These are phyloP conservation scores for Leptopilina myrica DNA, from an alignment of 2,888 invertebrate species.

Conservation along the genomic window DNA sequence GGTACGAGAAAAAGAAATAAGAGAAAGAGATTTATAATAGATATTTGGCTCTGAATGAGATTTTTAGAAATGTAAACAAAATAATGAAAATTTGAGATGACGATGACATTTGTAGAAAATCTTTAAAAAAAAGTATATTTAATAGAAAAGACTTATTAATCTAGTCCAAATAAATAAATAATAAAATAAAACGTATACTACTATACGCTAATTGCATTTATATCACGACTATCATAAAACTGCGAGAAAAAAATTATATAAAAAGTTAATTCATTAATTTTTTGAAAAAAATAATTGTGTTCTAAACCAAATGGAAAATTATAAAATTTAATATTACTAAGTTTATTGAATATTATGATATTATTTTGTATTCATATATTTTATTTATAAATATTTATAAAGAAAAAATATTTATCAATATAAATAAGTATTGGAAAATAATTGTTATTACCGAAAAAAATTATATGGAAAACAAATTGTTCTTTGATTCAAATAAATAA, in stretches of 20 bases:
- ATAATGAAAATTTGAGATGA: conserved; percentile 10
- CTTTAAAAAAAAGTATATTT: conserved; percentile 10
- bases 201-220: conserved; percentile 10
- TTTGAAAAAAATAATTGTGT: background rate
- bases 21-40: background rate
- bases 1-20: background rate
- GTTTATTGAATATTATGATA: too few species aligned
- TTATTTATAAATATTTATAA: too few species aligned
- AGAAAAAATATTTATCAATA: too few species aligned
- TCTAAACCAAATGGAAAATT: too few species aligned
- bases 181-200: conserved; percentile 16
- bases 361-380: too few species aligned
- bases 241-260: conserved; percentile 13
- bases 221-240: conserved; percentile 19
- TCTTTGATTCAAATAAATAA: too few species aligned
- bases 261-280: background rate
- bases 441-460: too few species aligned
- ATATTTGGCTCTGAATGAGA: conserved; percentile 18
- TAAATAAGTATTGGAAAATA: too few species aligned
- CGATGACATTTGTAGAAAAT: conserved; percentile 14
- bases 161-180: conserved; percentile 21
- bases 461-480: too few species aligned
- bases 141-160: conserved; percentile 37
- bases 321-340: too few species aligned
- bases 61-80: conserved; percentile 1